Evolutionary conservation across 2,888 invertebrate species (phyloP).

Genomic region (Amphipoea lucens): DNA sequence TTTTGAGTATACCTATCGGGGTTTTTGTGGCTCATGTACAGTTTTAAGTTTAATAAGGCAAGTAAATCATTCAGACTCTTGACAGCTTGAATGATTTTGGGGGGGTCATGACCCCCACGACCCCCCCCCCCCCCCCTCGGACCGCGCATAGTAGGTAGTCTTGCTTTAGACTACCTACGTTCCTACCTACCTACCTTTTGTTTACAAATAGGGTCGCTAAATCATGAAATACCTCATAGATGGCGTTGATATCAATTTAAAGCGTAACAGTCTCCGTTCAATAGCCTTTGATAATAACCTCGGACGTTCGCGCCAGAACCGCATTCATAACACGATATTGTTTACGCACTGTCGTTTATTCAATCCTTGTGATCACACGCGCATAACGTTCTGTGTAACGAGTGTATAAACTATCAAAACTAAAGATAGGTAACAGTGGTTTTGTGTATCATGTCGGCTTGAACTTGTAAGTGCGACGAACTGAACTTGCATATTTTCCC

Average conservation of each 20-base stretch:
- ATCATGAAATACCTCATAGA: conserved; percentile 41
- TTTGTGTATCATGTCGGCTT: conserved; percentile 45
- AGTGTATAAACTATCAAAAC: conserved; percentile 51
- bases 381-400: conserved; percentile 43
- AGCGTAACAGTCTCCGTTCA: conserved; percentile 68
- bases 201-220: neutral
- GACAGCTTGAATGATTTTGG: no score
- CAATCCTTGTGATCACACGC: conserved; percentile 70
- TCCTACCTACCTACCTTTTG: no score
- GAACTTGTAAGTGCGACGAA: conserved; percentile 46
- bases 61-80: no score
- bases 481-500: conserved; percentile 45
- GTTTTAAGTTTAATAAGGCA: no score
- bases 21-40: no score
- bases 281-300: conserved; percentile 77
- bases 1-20: no score
- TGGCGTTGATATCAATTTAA: conserved; percentile 59
- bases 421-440: conserved; percentile 39
- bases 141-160: no score
- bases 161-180: no score
- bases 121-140: no score
- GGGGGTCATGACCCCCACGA: no score
- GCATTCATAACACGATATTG: conserved; percentile 74
- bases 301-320: conserved; percentile 72
- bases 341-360: conserved; percentile 79